Conservation (phyloP, 2,113 vertebrate genomes). For the Sturnus vulgaris region DNA sequence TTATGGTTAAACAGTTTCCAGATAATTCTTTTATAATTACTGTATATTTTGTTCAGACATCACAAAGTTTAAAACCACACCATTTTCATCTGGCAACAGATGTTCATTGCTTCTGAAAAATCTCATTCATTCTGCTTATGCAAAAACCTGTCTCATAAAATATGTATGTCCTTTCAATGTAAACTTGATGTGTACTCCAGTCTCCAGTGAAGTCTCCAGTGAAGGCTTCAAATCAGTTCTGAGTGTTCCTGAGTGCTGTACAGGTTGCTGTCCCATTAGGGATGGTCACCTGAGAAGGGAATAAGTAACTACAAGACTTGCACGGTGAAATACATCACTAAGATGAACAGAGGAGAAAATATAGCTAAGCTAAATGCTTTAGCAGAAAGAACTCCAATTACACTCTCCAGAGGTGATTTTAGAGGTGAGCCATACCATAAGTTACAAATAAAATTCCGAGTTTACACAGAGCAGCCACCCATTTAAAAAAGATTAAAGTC, state of each 20-base stretch:
- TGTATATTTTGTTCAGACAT: neutral
- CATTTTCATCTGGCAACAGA: neutral
- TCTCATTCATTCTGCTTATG: neutral
- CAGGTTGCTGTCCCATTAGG: neutral
- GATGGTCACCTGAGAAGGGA: neutral
- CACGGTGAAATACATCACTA: neutral
- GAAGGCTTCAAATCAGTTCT: neutral
- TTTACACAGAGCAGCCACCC: neutral
- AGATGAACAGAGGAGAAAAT: neutral
- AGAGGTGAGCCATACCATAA: neutral
- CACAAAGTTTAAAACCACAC: neutral
- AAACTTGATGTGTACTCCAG: neutral
- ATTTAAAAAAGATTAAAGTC: neutral
- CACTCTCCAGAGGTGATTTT: neutral
- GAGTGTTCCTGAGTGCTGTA: neutral
- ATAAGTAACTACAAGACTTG: neutral
- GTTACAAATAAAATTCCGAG: neutral
- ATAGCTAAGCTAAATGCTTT: neutral
- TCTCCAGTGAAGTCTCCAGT: neutral
- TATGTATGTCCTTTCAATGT: neutral
- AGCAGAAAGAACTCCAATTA: neutral
- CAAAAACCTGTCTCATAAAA: neutral
- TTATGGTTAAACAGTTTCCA: neutral
- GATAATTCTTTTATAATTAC: neutral
- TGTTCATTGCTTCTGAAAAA: neutral